phyloP scores from a whole-genome alignment of 53 echinoderm and acorn worm species.

The Crossaster papposus region DNA sequence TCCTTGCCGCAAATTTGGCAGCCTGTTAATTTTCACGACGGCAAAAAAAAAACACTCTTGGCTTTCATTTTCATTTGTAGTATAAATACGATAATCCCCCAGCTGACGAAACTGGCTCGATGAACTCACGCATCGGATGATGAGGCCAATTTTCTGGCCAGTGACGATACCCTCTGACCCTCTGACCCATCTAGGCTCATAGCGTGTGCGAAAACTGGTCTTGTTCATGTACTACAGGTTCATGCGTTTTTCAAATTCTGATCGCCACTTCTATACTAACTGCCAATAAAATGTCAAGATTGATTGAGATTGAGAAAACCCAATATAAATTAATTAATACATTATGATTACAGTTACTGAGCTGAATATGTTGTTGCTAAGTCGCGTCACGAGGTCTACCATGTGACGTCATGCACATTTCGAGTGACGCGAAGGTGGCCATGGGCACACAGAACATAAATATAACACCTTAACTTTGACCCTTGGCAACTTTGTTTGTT shows the following conservation, averaged over 20 bases:
- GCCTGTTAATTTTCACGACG: background rate
- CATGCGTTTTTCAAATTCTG: no score
- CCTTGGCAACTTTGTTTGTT: no score
- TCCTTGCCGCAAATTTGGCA: background rate
- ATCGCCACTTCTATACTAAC: no score
- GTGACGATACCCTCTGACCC: constrained; percentile 31
- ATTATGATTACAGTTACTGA: no score
- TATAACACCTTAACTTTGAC: background rate
- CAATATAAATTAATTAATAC: no score
- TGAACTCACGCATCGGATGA: constrained; percentile 14
- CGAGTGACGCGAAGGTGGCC: background rate
- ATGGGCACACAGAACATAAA: no score
- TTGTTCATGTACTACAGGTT: no score
- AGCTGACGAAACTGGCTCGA: background rate
- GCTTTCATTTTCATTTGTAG: constrained; percentile 54
- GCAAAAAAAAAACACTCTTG: background rate
- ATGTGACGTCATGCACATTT: background rate
- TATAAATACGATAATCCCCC: constrained; percentile 50
- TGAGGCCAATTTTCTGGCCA: constrained; percentile 40
- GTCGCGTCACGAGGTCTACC: background rate
- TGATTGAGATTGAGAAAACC: no score
- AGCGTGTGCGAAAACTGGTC: constrained; percentile 21
- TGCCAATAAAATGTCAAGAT: no score
- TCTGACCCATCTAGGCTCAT: background rate
- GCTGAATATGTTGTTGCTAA: background rate